Percentiles rank a stretch among this genome's conserved stretches.
Evolutionary conservation across 2,113 vertebrate species (phyloP).

Genomic region (Mus spicilegus): DNA sequence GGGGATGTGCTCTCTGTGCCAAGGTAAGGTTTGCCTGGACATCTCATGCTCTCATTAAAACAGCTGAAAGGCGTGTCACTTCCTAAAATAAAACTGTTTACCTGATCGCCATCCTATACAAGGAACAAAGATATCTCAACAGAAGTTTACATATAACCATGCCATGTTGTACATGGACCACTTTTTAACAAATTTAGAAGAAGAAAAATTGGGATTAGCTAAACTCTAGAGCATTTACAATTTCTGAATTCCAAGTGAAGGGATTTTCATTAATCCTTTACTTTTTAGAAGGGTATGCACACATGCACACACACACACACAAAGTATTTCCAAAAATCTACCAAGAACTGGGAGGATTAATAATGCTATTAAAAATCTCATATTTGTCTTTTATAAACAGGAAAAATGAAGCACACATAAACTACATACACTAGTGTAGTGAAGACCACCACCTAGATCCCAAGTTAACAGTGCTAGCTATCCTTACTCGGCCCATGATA

Average conservation of each 20-base stretch:
- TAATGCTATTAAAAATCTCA: background rate
- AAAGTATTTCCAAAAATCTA: background rate
- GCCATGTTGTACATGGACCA: background rate
- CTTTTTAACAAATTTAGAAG: background rate
- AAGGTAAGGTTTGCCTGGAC: background rate
- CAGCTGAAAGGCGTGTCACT: background rate
- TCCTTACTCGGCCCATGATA: background rate
- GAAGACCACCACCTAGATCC: background rate
- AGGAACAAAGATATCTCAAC: background rate
- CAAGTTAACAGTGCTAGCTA: background rate
- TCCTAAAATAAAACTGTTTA: background rate
- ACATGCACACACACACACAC: background rate
- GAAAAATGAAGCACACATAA: background rate
- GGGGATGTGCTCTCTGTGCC: background rate
- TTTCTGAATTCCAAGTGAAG: conserved; percentile 27
- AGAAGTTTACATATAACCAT: background rate
- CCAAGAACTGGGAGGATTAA: conserved; percentile 6
- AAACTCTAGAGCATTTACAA: background rate
- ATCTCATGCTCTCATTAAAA: background rate
- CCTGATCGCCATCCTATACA: background rate
- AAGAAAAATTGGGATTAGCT: background rate
- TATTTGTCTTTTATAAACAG: conserved; percentile 13
- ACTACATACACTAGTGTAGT: background rate
- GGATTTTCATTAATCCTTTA: conserved; percentile 1
- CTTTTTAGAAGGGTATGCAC: background rate